Evolutionary conservation across 2,888 invertebrate genomes (phyloP).

Genomic region (Merodon equestris): DNA sequence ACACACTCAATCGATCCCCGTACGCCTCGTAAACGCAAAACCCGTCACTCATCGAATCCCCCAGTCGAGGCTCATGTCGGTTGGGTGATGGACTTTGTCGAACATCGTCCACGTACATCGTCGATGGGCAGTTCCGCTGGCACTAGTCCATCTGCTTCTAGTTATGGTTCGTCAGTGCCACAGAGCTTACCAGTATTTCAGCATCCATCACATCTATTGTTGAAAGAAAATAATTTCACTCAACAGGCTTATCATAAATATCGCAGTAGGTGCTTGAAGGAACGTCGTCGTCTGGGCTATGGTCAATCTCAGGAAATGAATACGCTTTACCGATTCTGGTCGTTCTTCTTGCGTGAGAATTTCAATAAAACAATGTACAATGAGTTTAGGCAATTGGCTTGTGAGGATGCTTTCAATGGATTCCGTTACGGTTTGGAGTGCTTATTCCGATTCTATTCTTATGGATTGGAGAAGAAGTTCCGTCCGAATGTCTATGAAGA

Average conservation of each 20-base stretch:
- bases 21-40: conserved; percentile 91
- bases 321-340: conserved; percentile 99
- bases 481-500: conserved; percentile 96
- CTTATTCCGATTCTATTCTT: conserved; percentile 97
- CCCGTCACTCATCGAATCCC: conserved; percentile 94
- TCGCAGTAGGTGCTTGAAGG: conserved; percentile 92
- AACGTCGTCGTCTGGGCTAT: conserved; percentile 94
- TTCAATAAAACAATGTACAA: conserved; percentile 99
- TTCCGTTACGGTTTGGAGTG: conserved; percentile 93
- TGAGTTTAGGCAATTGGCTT: conserved; percentile 93
- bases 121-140: conserved; percentile 91
- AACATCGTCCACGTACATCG: conserved; percentile 88
- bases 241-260: conserved; percentile 99
- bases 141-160: conserved; percentile 87
- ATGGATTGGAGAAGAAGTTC: conserved; percentile 97
- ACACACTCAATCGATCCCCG: conserved; percentile 83
- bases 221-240: conserved; percentile 98
- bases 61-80: conserved; percentile 97
- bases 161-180: conserved; percentile 88
- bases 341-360: conserved; percentile 98
- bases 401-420: conserved; percentile 94
- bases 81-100: conserved; percentile 97
- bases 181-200: conserved; percentile 94
- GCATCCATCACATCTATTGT: conserved; percentile 96
- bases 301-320: conserved; percentile 99